These are phyloP conservation scores for Zaprionus davidi DNA, from an alignment of 1,140 invertebrate genomes.

Conservation along the genomic window DNA sequence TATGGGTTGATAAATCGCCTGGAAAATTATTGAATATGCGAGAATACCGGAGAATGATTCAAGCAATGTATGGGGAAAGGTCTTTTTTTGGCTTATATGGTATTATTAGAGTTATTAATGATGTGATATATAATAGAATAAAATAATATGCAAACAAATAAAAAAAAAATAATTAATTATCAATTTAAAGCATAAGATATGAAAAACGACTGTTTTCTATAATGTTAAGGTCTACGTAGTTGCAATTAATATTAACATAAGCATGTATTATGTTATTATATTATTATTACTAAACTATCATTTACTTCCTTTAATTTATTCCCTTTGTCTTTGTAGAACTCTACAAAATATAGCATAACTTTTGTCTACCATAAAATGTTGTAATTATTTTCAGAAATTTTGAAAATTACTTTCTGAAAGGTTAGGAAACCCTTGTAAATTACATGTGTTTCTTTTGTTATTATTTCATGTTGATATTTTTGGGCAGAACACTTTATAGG, in stretches of 20 bases:
- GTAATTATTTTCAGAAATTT: not conserved
- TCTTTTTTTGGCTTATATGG: not conserved
- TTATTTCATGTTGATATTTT: constrained; percentile 9
- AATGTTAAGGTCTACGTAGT: no score
- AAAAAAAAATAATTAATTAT: no score
- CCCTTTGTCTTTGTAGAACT: not conserved
- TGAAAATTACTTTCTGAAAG: not conserved
- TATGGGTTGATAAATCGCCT: not conserved
- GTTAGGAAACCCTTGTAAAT: not conserved
- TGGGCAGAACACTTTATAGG: not conserved
- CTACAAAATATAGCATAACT: not conserved
- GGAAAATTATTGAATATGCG: not conserved
- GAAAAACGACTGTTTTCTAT: no score
- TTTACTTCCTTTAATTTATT: not conserved
- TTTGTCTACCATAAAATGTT: not conserved
- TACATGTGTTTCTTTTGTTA: not conserved
- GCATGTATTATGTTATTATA: no score
- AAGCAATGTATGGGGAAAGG: not conserved
- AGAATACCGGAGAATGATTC: not conserved
- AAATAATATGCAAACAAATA: no score
- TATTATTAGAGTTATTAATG: not conserved
- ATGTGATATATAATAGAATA: no score
- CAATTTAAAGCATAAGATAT: no score
- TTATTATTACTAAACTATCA: no score
- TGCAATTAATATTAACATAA: no score